A percentile compares a stretch with the other conserved stretches of the same genome.
Evolutionary conservation across 2,888 invertebrate species (phyloP).

Genomic region (Tiliacea aurago): DNA sequence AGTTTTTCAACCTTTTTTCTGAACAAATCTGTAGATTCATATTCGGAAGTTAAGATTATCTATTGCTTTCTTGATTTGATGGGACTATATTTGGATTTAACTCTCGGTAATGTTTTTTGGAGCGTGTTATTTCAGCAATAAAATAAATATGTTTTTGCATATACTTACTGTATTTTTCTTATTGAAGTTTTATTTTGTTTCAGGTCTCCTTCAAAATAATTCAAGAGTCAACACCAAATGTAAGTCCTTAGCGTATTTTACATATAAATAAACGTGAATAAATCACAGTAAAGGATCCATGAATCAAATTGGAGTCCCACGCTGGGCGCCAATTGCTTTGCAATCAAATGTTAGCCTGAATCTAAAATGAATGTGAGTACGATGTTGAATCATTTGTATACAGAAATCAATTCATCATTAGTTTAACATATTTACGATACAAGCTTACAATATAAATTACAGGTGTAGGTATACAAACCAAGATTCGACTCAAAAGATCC

Average conservation of each 20-base stretch:
- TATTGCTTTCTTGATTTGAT: slow-evolving; percentile 26
- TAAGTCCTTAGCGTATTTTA: slow-evolving; percentile 46
- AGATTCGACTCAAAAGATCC: background rate
- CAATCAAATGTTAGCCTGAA: slow-evolving; percentile 33
- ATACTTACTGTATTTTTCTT: background rate
- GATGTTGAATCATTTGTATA: slow-evolving; percentile 41
- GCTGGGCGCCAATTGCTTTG: slow-evolving; percentile 59
- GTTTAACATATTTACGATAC: slow-evolving; percentile 22
- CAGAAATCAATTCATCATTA: slow-evolving; percentile 44
- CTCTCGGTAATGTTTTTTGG: background rate
- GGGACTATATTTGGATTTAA: slow-evolving; percentile 5
- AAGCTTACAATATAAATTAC: slow-evolving; percentile 3
- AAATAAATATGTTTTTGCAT: background rate
- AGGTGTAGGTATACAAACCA: background rate
- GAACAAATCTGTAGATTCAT: slow-evolving; percentile 36
- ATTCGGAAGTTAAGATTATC: slow-evolving; percentile 11
- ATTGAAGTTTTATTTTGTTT: slow-evolving; percentile 46
- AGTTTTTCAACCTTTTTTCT: slow-evolving; percentile 38
- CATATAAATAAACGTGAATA: slow-evolving; percentile 17
- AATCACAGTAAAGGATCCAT: slow-evolving; percentile 28
- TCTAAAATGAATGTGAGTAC: slow-evolving; percentile 55
- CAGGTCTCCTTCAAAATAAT: slow-evolving; percentile 41
- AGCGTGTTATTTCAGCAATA: background rate
- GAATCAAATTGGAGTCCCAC: slow-evolving; percentile 50
- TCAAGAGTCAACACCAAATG: slow-evolving; percentile 27